phyloP scores from a whole-genome alignment of 2,888 invertebrate genomes.

The Sericinus montela region DNA sequence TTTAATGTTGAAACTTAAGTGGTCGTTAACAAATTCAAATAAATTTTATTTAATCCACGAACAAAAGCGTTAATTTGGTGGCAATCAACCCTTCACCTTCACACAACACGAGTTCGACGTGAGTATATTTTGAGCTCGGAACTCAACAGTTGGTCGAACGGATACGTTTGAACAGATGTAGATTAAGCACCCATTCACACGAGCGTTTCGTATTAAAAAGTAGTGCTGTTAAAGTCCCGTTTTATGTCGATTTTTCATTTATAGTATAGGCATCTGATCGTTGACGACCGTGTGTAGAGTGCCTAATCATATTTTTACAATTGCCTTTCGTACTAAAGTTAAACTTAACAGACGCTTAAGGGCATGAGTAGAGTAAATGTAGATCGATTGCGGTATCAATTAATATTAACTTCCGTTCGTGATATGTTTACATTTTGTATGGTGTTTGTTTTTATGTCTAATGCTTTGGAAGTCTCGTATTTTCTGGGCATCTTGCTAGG shows the following conservation, averaged over 20 bases:
- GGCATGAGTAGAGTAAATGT: too few relatives aligned
- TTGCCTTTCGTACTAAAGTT: neutral
- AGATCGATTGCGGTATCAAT: constrained; percentile 4
- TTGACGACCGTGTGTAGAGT: neutral
- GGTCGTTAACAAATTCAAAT: constrained; percentile 12
- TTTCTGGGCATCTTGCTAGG: too few relatives aligned
- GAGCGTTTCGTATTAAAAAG: constrained; percentile 6
- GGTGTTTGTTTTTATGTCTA: neutral
- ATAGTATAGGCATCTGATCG: too few relatives aligned
- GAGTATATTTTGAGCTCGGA: constrained; percentile 22
- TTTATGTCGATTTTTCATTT: too few relatives aligned
- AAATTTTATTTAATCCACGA: constrained; percentile 14
- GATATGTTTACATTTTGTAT: constrained; percentile 11
- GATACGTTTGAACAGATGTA: constrained; percentile 22
- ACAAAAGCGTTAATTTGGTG: constrained; percentile 18
- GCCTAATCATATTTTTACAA: constrained; percentile 15
- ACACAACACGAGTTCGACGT: constrained; percentile 15
- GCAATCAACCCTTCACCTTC: constrained; percentile 20
- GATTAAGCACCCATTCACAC: constrained; percentile 10
- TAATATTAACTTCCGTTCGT: constrained; percentile 6
- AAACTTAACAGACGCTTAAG: too few relatives aligned
- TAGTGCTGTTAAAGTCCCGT: too few relatives aligned
- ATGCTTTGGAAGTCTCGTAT: neutral
- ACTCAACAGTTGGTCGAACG: constrained; percentile 24
- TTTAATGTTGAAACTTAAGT: constrained; percentile 3